Evolutionary conservation across 2,888 invertebrate genomes (phyloP).

Genomic region (Volucella inanis): DNA sequence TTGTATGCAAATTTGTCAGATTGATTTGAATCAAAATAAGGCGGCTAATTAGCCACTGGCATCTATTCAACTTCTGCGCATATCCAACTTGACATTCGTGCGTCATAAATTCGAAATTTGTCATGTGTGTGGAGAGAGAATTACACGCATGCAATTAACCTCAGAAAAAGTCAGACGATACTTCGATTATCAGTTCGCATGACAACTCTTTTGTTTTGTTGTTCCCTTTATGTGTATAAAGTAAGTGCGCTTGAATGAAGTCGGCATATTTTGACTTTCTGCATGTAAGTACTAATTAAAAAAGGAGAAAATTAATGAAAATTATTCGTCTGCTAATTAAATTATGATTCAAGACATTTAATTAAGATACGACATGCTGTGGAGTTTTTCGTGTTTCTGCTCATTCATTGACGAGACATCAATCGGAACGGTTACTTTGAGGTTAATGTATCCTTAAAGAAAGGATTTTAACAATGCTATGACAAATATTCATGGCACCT

Average conservation of each 20-base stretch:
- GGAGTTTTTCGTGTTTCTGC: too few relatives aligned
- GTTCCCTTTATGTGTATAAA: background rate
- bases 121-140: conserved; percentile 12
- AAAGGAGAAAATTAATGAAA: conserved; percentile 7
- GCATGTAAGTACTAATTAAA: conserved; percentile 15
- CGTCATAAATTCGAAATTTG: conserved; percentile 39
- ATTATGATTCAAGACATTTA: conserved; percentile 41
- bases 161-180: background rate
- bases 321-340: conserved; percentile 34
- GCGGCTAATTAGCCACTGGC: conserved; percentile 31
- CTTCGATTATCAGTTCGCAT: conserved; percentile 24
- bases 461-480: background rate
- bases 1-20: conserved; percentile 51
- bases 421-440: conserved; percentile 2
- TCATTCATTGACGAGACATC: too few relatives aligned
- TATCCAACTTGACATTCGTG: background rate
- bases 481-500: conserved; percentile 15
- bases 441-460: conserved; percentile 42
- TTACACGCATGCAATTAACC: too few relatives aligned
- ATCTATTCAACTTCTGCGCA: too few relatives aligned
- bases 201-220: conserved; percentile 38
- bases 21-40: conserved; percentile 19
- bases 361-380: conserved; percentile 13
- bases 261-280: conserved; percentile 20
- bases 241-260: background rate